phyloP scores from a whole-genome alignment of 1,140 invertebrate genomes.

The Drosophila jambulina region DNA sequence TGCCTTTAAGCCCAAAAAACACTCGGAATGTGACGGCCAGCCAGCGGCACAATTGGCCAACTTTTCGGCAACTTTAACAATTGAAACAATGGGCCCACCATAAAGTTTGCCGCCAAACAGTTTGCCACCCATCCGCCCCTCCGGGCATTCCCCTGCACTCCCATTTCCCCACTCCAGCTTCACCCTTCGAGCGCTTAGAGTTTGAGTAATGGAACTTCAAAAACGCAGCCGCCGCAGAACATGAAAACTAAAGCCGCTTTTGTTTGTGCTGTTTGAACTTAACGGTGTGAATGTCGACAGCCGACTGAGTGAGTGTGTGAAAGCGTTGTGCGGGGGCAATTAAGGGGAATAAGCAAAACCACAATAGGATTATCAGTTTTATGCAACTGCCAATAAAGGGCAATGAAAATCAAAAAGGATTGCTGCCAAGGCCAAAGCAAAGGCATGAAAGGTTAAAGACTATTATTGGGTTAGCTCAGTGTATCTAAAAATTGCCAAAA shows the following conservation, averaged over 20 bases:
- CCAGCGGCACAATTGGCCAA: conserved; percentile 41
- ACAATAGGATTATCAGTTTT: conserved; percentile 77
- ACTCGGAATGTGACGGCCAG: conserved; percentile 41
- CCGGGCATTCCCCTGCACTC: not conserved
- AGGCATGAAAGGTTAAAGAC: not conserved
- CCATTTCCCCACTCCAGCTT: conserved; percentile 8
- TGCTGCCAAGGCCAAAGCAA: conserved; percentile 3
- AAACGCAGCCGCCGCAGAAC: conserved; percentile 77
- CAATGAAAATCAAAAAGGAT: conserved; percentile 57
- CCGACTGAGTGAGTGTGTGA: conserved; percentile 17
- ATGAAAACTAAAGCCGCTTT: conserved; percentile 77
- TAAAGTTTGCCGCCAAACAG: conserved; percentile 63
- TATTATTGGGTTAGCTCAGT: no score
- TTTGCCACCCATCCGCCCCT: conserved; percentile 24
- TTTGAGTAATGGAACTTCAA: conserved; percentile 81
- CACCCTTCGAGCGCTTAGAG: conserved; percentile 47
- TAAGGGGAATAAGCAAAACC: conserved; percentile 65
- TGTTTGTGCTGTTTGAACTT: conserved; percentile 56
- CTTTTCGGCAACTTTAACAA: conserved; percentile 67
- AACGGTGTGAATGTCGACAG: conserved; percentile 4
- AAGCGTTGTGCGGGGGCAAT: conserved; percentile 59
- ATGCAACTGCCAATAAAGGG: conserved; percentile 61
- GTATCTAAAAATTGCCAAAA: not conserved
- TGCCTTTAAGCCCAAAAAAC: conserved; percentile 27
- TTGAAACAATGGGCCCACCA: conserved; percentile 69